Conservation (phyloP, 2,113 vertebrate genomes). For the Seriola quinqueradiata region DNA sequence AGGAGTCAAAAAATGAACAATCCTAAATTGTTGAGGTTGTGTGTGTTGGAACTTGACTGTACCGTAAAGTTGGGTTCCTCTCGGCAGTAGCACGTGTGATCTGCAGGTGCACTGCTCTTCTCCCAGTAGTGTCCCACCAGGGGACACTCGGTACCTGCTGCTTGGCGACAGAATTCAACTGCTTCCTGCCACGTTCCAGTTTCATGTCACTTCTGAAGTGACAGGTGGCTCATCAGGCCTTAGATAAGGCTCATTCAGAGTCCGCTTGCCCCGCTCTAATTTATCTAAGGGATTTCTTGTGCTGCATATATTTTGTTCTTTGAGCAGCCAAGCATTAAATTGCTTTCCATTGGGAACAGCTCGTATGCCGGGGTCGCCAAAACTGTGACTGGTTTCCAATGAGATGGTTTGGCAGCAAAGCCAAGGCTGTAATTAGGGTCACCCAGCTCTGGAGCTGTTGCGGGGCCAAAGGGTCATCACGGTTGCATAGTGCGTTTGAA, state of each 20-base stretch:
- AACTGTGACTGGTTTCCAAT: conserved; percentile 75
- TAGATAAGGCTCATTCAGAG: conserved; percentile 81
- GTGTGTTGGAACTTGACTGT: neutral
- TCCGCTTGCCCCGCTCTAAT: conserved; percentile 85
- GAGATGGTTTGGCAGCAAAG: conserved; percentile 78
- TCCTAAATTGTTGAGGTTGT: neutral
- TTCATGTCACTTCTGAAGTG: conserved; percentile 82
- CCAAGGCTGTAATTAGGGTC: conserved; percentile 78
- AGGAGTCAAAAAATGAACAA: too few species aligned
- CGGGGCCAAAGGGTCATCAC: conserved; percentile 55
- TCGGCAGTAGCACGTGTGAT: conserved; percentile 5
- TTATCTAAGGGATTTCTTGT: conserved; percentile 85
- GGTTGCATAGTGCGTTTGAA: conserved; percentile 57
- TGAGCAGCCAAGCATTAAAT: conserved; percentile 89
- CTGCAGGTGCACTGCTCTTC: conserved; percentile 7
- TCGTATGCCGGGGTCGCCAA: conserved; percentile 81
- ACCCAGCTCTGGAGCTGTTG: conserved; percentile 59
- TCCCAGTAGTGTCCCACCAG: conserved; percentile 34
- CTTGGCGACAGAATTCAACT: conserved; percentile 77
- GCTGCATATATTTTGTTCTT: conserved; percentile 86
- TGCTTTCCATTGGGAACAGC: conserved; percentile 88
- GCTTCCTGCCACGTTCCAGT: conserved; percentile 70
- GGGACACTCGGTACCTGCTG: conserved; percentile 63
- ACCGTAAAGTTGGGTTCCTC: neutral
- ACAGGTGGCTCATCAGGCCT: conserved; percentile 76